Conservation (phyloP, 2,797 vertebrate genomes). For the Acanthornis magna region DNA sequence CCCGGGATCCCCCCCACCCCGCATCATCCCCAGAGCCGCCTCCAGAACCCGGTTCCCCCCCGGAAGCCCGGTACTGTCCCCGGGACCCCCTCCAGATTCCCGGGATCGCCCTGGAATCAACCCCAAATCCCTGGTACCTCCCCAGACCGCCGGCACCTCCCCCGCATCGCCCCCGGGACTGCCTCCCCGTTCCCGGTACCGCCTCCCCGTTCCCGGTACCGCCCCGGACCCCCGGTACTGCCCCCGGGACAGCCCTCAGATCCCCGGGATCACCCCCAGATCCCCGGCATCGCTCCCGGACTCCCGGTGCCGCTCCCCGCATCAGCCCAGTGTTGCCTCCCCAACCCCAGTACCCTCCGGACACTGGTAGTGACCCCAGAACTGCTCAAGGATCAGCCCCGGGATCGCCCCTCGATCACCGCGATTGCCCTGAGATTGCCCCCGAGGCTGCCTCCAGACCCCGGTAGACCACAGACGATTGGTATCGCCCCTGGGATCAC, state of each 20-base stretch:
- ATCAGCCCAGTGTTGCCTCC: neutral
- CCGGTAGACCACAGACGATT: neutral
- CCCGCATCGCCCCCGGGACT: neutral
- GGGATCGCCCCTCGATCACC: neutral
- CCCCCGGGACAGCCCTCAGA: neutral
- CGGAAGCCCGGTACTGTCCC: neutral
- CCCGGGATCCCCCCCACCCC: neutral
- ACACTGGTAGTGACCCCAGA: neutral
- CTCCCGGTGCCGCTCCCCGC: neutral
- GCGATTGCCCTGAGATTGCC: neutral
- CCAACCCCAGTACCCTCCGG: neutral
- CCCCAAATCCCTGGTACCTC: neutral
- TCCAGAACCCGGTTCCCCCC: neutral
- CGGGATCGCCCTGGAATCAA: neutral
- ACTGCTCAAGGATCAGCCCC: neutral
- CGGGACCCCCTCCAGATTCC: neutral
- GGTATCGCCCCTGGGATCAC: neutral
- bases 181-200: neutral
- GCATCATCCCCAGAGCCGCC: neutral
- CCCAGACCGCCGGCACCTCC: neutral
- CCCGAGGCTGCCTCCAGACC: neutral
- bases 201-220: neutral
- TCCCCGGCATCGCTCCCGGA: neutral
- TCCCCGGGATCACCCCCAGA: neutral
- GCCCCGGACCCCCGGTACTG: neutral